Percentiles rank a stretch among this genome's conserved stretches.
phyloP scores from a whole-genome alignment of 37 sponge, comb jelly and placozoan species.

The Chondrosia reniformis region DNA sequence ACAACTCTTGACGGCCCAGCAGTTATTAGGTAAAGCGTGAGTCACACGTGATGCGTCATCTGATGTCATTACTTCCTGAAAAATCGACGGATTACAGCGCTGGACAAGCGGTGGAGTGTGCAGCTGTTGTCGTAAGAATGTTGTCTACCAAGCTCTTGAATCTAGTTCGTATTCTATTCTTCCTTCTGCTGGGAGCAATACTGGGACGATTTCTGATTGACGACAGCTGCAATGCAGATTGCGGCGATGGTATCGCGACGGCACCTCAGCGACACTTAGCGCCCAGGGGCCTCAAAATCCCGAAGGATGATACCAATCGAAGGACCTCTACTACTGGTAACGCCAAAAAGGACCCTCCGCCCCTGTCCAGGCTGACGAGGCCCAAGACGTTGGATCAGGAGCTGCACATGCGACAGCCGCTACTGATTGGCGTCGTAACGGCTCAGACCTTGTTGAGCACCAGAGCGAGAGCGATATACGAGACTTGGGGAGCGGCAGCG shows the following conservation, averaged over 20 bases:
- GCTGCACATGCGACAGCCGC: conserved; percentile 4
- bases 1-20: no score
- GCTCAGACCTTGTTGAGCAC: conserved; percentile 21
- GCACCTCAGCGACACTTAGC: neutral
- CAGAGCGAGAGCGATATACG: conserved; percentile 30
- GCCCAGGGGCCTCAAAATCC: neutral
- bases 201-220: neutral
- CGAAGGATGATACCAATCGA: neutral
- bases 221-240: neutral
- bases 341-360: neutral
- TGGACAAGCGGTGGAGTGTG: no score
- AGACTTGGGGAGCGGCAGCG: conserved; percentile 34
- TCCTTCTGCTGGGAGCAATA: neutral
- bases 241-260: neutral
- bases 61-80: neutral
- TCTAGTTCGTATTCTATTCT: neutral
- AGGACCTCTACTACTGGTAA: neutral
- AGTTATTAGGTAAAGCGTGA: neutral
- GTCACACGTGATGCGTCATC: neutral
- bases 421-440: conserved; percentile 37
- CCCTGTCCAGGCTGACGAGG: neutral
- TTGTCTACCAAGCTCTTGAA: no score
- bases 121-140: no score
- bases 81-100: no score
- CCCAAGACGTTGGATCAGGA: conserved; percentile 38